phyloP scores from a whole-genome alignment of 2,113 vertebrate genomes.

The Tachysurus fulvidraco region DNA sequence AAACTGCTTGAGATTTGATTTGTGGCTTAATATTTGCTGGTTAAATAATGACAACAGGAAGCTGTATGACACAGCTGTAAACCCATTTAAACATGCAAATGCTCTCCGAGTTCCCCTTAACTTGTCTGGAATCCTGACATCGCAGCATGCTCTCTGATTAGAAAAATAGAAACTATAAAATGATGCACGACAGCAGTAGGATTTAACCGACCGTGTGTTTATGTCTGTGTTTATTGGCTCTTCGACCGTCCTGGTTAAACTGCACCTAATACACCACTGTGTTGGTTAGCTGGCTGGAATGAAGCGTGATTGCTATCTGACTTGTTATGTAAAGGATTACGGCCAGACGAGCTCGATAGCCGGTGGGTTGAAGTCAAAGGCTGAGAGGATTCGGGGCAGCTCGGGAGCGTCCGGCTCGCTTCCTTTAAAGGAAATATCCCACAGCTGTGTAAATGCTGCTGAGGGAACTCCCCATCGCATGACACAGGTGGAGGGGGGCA shows the following conservation, averaged over 20 bases:
- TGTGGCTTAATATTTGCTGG: background rate
- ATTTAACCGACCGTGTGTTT: background rate
- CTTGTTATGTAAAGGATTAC: background rate
- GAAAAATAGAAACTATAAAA: background rate
- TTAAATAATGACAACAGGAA: background rate
- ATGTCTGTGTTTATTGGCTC: background rate
- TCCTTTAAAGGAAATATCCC: constrained; percentile 78
- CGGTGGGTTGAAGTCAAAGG: background rate
- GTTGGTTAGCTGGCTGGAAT: background rate
- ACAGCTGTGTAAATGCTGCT: constrained; percentile 74
- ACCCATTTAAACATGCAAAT: background rate
- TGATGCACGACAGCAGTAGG: background rate
- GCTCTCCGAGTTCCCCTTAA: background rate
- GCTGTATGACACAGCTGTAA: background rate
- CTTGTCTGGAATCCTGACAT: background rate
- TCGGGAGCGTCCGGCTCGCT: constrained; percentile 57
- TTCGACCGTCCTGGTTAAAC: background rate
- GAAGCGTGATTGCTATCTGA: no score
- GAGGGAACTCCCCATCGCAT: constrained; percentile 60
- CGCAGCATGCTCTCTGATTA: background rate
- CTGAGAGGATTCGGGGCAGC: constrained; percentile 23
- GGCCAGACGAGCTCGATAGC: background rate
- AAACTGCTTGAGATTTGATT: background rate
- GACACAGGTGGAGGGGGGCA: constrained; percentile 47
- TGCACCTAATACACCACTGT: background rate